phyloP scores from a whole-genome alignment of 2,888 invertebrate genomes.

The Leptopterna dolabrata region DNA sequence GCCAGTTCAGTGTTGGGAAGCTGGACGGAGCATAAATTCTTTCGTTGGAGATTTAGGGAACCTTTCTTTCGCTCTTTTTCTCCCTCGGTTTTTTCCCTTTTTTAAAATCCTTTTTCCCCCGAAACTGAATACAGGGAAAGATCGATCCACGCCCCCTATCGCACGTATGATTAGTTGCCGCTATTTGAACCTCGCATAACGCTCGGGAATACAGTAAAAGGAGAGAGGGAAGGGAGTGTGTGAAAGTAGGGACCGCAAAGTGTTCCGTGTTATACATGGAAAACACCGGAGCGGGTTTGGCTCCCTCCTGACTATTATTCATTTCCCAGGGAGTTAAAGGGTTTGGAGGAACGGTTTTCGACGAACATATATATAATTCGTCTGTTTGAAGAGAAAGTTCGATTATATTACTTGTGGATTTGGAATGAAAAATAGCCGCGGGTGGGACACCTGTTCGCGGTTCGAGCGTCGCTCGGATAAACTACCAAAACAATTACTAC shows the following conservation, averaged over 20 bases:
- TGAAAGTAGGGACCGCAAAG: conserved; percentile 23
- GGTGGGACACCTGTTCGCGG: too few species aligned
- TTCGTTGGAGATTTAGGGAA: neutral
- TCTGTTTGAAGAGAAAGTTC: neutral
- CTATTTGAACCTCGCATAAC: conserved; percentile 20
- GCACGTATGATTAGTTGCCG: conserved; percentile 37
- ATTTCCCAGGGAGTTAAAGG: neutral
- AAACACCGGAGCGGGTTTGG: conserved; percentile 20
- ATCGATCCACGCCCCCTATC: conserved; percentile 10
- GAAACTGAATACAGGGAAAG: neutral
- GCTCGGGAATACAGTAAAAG: neutral
- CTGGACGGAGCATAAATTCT: neutral
- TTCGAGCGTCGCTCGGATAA: too few species aligned
- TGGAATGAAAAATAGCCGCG: neutral
- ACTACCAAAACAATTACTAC: too few species aligned
- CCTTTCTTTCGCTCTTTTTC: neutral
- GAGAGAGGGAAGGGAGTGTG: neutral
- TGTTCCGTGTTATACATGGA: conserved; percentile 32
- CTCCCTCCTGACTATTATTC: conserved; percentile 16
- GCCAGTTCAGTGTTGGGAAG: neutral
- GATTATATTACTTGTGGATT: neutral
- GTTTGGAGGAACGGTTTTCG: neutral
- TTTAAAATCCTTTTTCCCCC: neutral
- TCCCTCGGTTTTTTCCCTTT: neutral
- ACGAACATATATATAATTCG: neutral